These are phyloP conservation scores for Nasonia giraulti DNA, from an alignment of 1,140 invertebrate genomes.

Conservation along the genomic window DNA sequence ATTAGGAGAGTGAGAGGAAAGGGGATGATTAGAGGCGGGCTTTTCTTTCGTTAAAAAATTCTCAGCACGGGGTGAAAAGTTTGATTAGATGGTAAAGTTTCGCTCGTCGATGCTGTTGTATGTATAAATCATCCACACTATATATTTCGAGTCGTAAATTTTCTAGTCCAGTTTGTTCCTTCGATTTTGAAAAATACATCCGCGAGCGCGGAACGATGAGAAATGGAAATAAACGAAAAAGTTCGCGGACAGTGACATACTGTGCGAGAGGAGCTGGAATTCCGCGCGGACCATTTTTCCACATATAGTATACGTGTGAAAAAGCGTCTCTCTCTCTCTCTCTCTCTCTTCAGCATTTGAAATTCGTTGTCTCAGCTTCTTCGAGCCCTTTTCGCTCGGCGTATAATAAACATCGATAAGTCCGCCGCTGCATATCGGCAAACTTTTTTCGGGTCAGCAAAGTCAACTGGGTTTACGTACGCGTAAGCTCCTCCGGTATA, in stretches of 20 bases:
- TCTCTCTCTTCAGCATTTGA: not conserved
- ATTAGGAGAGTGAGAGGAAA: not conserved
- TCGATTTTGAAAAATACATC: not conserved
- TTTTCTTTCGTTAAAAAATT: not conserved
- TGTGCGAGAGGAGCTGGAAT: not conserved
- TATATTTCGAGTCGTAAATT: not conserved
- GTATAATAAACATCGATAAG: not conserved
- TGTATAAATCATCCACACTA: no score
- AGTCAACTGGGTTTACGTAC: not conserved
- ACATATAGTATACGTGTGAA: not conserved
- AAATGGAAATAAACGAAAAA: constrained; percentile 4
- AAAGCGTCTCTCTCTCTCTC: not conserved
- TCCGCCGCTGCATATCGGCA: no score
- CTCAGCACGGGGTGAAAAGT: not conserved
- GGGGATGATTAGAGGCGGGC: not conserved
- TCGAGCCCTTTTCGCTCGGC: no score
- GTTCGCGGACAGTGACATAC: not conserved
- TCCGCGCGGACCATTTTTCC: not conserved
- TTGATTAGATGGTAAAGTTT: not conserved
- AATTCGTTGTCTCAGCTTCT: not conserved
- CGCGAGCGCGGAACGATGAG: no score
- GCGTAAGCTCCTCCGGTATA: not conserved
- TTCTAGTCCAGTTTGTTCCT: not conserved
- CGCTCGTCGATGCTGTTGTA: no score
- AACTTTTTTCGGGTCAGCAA: constrained; percentile 7